Evolutionary conservation across 1,140 invertebrate genomes (phyloP), one percentile per base, ranked within the genome.

Genomic region (Meloidogyne exigua): DNA sequence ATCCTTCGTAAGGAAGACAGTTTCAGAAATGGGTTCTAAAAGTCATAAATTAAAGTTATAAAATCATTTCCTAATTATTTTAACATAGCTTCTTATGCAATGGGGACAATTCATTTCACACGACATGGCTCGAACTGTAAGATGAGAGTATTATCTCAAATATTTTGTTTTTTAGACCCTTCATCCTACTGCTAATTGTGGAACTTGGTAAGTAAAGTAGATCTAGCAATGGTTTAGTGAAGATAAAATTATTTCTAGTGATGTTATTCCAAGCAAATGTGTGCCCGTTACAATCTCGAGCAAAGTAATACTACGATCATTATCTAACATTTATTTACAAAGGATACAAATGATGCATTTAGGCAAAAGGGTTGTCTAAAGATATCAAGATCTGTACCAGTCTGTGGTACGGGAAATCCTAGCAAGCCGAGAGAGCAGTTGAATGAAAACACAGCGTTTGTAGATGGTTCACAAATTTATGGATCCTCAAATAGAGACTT

Each of bases 381-480:
- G 62, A 84, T 87, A 21, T 86, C 85, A 10, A 65, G 85, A 69
- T 85, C 85, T 0, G 87, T 85, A 15, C 85, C 85, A 15, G 82
- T 87, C 25, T 87, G 85, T 75, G 81, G 84, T 32, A 82, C 84
- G 2, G 83, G 83, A 4, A 68, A 36, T 10, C 73, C 76, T 32
- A 75, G 74, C 18, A 68, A 63, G 18, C 85, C 85, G 18, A 83
- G 85, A 44, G 79, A 87, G 69, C 84, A 86, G 49, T 72, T 86
- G 15, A 86, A 86, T 67, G 84, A 86, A 68, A 87, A 86, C 69
- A 87, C 84, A 13, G 84, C 81, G 2, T 85, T 79, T 62, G 76
- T 85, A 26, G 84, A 85, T 71, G 84, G 82, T 9, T 88, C 86
- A 9, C 82, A 84, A 78, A 87, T 87, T 74, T 87, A 87, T 68